These are phyloP conservation scores for Emmelina monodactyla DNA, from an alignment of 2,888 invertebrate genomes.

Conservation along the genomic window DNA sequence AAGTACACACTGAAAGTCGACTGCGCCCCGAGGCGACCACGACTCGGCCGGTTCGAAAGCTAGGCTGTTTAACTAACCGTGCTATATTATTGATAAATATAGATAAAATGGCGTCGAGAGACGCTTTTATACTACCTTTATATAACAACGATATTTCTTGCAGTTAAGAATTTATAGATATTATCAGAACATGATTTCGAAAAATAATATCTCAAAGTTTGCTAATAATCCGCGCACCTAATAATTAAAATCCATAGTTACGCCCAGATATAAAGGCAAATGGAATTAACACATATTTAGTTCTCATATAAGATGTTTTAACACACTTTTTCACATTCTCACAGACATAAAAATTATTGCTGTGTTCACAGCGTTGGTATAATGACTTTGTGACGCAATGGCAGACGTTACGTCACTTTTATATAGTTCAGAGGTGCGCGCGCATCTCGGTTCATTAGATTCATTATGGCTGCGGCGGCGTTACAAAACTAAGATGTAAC, in stretches of 20 bases:
- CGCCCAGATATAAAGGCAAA: too few relatives aligned
- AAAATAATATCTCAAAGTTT: too few relatives aligned
- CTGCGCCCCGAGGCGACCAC: conserved; percentile 39
- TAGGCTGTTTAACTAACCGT: conserved; percentile 27
- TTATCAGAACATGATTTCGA: too few relatives aligned
- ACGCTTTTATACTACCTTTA: too few relatives aligned
- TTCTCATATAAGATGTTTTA: not conserved
- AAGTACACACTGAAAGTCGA: conserved; percentile 29
- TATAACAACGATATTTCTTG: too few relatives aligned
- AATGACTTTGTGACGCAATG: conserved; percentile 14
- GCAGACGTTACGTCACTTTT: conserved; percentile 34
- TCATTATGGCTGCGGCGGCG: conserved; percentile 39
- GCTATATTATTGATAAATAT: conserved; percentile 15
- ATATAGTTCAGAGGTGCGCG: conserved; percentile 23
- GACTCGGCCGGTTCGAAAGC: conserved; percentile 34
- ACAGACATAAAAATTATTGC: conserved; percentile 1
- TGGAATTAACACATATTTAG: too few relatives aligned
- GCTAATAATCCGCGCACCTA: too few relatives aligned
- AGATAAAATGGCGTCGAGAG: too few relatives aligned
- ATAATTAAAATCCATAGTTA: too few relatives aligned
- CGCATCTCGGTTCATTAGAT: conserved; percentile 36
- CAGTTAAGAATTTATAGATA: too few relatives aligned
- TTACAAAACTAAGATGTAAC: not conserved
- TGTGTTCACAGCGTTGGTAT: conserved; percentile 9
- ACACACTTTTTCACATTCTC: conserved; percentile 1